Evolutionary conservation across 2,113 vertebrate genomes (phyloP), one percentile per base, ranked within the genome.

Genomic region (Brachyhypopomus gauderio): DNA sequence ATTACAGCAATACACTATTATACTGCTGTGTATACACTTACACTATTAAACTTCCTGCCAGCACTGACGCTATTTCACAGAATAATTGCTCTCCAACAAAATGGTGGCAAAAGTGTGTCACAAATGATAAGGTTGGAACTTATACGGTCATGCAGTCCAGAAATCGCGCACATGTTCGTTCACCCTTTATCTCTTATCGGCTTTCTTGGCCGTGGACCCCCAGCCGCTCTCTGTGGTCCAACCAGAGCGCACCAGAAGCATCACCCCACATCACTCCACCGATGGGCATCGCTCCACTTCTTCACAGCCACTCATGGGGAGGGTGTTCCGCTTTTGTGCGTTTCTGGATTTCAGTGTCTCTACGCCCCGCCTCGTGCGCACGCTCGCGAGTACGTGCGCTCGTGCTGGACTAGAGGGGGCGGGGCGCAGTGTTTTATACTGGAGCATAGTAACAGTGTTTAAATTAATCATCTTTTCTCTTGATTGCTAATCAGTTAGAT

Each of bases 191-290:
- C 58, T 75, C 79, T 81, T 81, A 81, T 81, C 80, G 11, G 22
- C 20, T 60, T 75, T 81, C 52, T 70, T 81, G 72, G 34, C 72
- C 69, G 41, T 12, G 45, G 34, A 56, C 62, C 48, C 62, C 72
- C 75, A 34, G 41, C 45, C 36, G 63, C 30, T 14, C 56, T 36
- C 56, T 20, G 22, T 48, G 72, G 5, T 75, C 80, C 80, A 81
- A 81, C 80, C 80, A 76, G 62, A 81, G 19, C 23, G 36, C 80
- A 58, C 7, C 11, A 67, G 63, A 23, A 58, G 63, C 23, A 25
- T 81, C 80, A 75, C 72, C 72, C 72, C 80, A 81, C 80, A 59
- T 69, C 58, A 56, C 56, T 34, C 72, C 66, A 70, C 66, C 36
- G 19, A 19, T 3, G 34, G 3, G 63, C 72, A 81, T 81, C 79